Percentiles rank a stretch among this genome's conserved stretches.
Conservation (phyloP, 2,113 vertebrate genomes). For the Tupaia tana region DNA sequence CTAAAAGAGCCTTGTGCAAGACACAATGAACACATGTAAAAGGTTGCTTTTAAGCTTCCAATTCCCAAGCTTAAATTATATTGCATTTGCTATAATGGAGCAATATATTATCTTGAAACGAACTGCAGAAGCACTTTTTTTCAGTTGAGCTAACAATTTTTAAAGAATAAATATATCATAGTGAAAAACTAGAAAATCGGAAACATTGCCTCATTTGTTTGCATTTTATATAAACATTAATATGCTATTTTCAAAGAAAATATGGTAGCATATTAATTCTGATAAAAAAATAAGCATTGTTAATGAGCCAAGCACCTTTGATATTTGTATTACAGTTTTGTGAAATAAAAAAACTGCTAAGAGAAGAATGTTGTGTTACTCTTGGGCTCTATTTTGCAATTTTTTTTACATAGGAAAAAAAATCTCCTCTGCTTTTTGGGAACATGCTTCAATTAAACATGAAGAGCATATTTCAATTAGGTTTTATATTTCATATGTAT, state of each 20-base stretch:
- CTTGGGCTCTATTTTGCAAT: slow-evolving; percentile 20
- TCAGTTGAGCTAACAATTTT: slow-evolving; percentile 83
- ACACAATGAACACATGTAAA: background rate
- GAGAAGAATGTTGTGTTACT: slow-evolving; percentile 49
- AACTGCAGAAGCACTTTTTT: slow-evolving; percentile 82
- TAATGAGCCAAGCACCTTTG: slow-evolving; percentile 79
- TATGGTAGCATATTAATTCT: slow-evolving; percentile 82
- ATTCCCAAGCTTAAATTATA: slow-evolving; percentile 69
- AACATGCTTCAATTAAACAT: slow-evolving; percentile 55
- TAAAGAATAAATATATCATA: slow-evolving; percentile 85
- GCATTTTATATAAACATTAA: slow-evolving; percentile 83
- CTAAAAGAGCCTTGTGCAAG: slow-evolving; percentile 32
- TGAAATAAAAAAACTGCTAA: slow-evolving; percentile 24
- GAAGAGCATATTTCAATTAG: slow-evolving; percentile 57
- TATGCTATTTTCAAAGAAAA: slow-evolving; percentile 85
- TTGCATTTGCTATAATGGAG: slow-evolving; percentile 77
- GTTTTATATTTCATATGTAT: slow-evolving; percentile 52
- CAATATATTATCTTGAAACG: slow-evolving; percentile 83
- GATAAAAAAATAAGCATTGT: slow-evolving; percentile 81
- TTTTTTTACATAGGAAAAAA: slow-evolving; percentile 53
- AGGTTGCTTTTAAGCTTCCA: slow-evolving; percentile 62
- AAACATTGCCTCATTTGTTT: slow-evolving; percentile 83
- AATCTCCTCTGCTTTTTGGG: slow-evolving; percentile 52
- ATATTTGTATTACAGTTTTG: slow-evolving; percentile 81
- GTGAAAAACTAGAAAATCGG: slow-evolving; percentile 84